Percentiles rank a stretch among this genome's conserved stretches.
These are phyloP conservation scores for Corythoichthys intestinalis DNA, from an alignment of 2,113 vertebrate genomes.

Conservation along the genomic window DNA sequence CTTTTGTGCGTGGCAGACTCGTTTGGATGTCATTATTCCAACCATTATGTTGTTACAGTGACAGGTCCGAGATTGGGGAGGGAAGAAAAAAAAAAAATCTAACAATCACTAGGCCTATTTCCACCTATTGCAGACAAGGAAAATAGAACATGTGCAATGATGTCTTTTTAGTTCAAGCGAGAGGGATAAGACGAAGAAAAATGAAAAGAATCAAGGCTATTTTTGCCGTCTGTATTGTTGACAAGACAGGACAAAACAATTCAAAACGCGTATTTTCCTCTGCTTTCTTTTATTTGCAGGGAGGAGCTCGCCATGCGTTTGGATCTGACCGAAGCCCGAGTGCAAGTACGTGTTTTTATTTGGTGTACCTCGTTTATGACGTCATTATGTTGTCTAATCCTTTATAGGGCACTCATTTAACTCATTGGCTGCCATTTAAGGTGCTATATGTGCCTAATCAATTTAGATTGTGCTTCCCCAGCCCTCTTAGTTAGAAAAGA, in stretches of 20 bases:
- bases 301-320: slow-evolving; percentile 97
- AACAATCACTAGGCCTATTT: slow-evolving; percentile 68
- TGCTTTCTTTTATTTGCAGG: slow-evolving; percentile 65
- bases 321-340: slow-evolving; percentile 95
- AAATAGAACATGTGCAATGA: slow-evolving; percentile 66
- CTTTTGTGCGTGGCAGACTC: slow-evolving; percentile 63
- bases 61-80: slow-evolving; percentile 54
- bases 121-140: slow-evolving; percentile 59
- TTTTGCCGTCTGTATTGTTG: slow-evolving; percentile 63
- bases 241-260: slow-evolving; percentile 63
- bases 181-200: slow-evolving; percentile 29
- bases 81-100: slow-evolving; percentile 2
- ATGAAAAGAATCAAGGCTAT: slow-evolving; percentile 34
- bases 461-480: no score
- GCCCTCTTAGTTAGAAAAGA: no score
- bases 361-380: neutral
- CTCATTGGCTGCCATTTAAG: no score
- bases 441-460: no score
- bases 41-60: slow-evolving; percentile 74
- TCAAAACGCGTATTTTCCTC: slow-evolving; percentile 32
- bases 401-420: no score
- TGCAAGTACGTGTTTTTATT: slow-evolving; percentile 83
- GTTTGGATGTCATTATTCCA: slow-evolving; percentile 74
- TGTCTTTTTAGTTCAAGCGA: slow-evolving; percentile 45
- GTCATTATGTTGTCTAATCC: no score